Base-by-base conservation (phyloP, 2,113 vertebrate genomes). In the Erinaceus europaeus region DNA sequence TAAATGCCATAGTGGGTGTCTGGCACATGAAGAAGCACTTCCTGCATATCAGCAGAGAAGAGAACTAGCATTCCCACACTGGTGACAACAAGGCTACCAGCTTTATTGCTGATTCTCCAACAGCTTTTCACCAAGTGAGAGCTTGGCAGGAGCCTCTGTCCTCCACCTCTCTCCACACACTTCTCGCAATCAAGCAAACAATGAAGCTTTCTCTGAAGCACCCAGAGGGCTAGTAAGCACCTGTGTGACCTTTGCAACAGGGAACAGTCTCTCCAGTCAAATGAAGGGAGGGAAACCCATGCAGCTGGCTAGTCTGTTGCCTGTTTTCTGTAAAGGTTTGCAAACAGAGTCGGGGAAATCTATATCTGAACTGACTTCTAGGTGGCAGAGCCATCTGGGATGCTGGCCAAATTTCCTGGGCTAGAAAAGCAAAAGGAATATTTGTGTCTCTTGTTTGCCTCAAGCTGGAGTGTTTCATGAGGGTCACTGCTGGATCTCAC, bases 361-460 rank as follows among this genome's bases (percentile, higher is more conserved):
- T 62, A 11, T 71, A 73, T 81, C 64, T 68, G 48, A 88, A 65
- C 73, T 48, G 86, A 88, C 80, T 86, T 86, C 84, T 48, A 1
- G 34, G 8, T 0, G 42, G 7, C 20, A 2, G 9, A 38, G 72
- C 50, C 68, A 55, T 17, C 86, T 0, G 6, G 75, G 73, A 84
- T 0, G 5, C 50, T 2, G 23, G 89, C 83, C 69, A 86, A 21
- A 46, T 84, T 88, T 90, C 69, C 86, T 48, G 36, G 73, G 59
- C 76, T 77, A 23, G 27, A 68, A 91, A 91, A 86, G 42, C 76
- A 93, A 90, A 72, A 7, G 38, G 50, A 77, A n/a, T 46, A 9
- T 29, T 84, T 86, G 44, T 69, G 76, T 50, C 50, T 80, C 68
- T 61, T 84, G 25, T 84, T 74, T 55, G 7, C 61, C 46, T 57